Evolutionary conservation across 2,888 invertebrate genomes (phyloP).

Genomic region (Eremobia ochroleuca): DNA sequence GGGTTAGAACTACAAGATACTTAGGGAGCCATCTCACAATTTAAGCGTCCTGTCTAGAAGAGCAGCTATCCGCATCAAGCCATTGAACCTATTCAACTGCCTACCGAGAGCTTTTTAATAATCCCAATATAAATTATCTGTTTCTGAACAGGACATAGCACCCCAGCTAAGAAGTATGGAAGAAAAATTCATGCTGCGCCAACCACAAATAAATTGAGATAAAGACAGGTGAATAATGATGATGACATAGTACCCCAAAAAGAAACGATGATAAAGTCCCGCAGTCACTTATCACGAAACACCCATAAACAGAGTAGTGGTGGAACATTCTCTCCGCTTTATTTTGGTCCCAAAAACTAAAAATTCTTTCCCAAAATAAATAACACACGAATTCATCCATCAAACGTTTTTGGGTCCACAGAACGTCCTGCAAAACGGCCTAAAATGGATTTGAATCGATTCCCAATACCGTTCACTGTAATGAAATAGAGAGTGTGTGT

Average conservation of each 20-base stretch:
- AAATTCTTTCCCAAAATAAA: slow-evolving; percentile 33
- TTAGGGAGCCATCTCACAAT: background rate
- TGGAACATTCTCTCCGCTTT: too few species aligned
- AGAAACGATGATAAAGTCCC: background rate
- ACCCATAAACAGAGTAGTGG: background rate
- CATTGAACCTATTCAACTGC: background rate
- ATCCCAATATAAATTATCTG: background rate
- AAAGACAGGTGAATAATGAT: background rate
- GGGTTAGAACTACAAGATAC: background rate
- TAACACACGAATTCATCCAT: slow-evolving; percentile 28
- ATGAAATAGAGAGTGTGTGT: slow-evolving; percentile 54
- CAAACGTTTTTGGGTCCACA: slow-evolving; percentile 37
- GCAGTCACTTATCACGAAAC: background rate
- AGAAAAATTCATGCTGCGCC: background rate
- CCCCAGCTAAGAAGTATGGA: background rate
- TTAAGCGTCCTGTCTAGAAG: too few species aligned
- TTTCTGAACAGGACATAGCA: background rate
- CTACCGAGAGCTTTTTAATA: background rate
- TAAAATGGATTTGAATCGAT: slow-evolving; percentile 47
- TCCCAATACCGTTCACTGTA: slow-evolving; percentile 46
- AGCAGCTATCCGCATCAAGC: too few species aligned
- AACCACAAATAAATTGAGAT: background rate
- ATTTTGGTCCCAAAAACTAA: background rate
- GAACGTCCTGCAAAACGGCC: slow-evolving; percentile 9
- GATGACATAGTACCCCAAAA: background rate